These are phyloP conservation scores for Baryphthengus martii DNA, from an alignment of 2,113 vertebrate genomes.

Conservation along the genomic window DNA sequence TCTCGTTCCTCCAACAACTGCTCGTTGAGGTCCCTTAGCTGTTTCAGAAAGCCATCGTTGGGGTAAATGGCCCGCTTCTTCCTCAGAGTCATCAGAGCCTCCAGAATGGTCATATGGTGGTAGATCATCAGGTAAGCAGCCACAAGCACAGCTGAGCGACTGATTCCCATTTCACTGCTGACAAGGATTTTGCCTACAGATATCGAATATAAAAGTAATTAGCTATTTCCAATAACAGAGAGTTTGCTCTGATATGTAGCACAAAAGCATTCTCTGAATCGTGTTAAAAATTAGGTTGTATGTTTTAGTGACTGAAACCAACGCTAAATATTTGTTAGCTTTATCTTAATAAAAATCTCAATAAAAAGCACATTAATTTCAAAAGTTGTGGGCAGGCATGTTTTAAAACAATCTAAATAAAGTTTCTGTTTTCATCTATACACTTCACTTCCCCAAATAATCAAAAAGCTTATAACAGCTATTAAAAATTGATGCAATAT, in stretches of 20 bases:
- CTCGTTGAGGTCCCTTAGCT: slow-evolving; percentile 92
- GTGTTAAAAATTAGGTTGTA: background rate
- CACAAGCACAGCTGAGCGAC: slow-evolving; percentile 89
- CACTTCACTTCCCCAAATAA: background rate
- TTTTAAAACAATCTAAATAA: slow-evolving; percentile 3
- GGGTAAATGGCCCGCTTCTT: slow-evolving; percentile 90
- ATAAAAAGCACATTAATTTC: background rate
- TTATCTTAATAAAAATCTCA: background rate
- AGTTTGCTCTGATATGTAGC: background rate
- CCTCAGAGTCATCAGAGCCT: slow-evolving; percentile 86
- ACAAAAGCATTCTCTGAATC: background rate
- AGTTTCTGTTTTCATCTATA: background rate
- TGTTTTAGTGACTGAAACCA: background rate
- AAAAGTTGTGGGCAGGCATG: background rate
- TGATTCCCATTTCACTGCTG: slow-evolving; percentile 94
- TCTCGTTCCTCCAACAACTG: slow-evolving; percentile 86
- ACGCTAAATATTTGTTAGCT: background rate
- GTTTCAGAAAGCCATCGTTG: slow-evolving; percentile 93
- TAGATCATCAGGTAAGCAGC: slow-evolving; percentile 97
- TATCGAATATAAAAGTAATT: background rate
- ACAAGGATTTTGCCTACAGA: slow-evolving; percentile 89
- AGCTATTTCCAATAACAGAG: background rate
- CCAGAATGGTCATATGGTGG: slow-evolving; percentile 90
- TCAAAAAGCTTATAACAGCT: background rate
- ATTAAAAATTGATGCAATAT: background rate